Evolutionary conservation across 2,797 vertebrate genomes (phyloP).

Genomic region (Epinephelus awoara): DNA sequence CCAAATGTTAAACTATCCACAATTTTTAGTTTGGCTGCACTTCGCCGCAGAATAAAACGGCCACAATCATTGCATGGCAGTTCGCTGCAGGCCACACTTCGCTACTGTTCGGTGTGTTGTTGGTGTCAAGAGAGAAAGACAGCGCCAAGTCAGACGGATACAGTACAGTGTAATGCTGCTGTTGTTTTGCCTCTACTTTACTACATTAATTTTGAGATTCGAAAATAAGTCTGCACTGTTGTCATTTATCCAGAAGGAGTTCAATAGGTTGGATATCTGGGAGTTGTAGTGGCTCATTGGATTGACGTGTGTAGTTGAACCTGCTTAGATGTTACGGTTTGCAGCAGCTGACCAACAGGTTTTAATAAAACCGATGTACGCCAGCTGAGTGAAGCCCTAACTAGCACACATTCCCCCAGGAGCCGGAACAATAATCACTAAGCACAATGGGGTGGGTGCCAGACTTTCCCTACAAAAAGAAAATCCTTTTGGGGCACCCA

Average conservation of each 20-base stretch:
- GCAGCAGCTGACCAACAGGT: neutral
- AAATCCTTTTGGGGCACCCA: slow-evolving; percentile 11
- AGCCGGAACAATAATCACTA: neutral
- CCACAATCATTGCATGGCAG: too few species aligned
- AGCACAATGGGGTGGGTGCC: neutral
- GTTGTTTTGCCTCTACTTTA: neutral
- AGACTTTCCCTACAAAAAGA: slow-evolving; percentile 16
- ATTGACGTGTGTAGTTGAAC: neutral
- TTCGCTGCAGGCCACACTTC: too few species aligned
- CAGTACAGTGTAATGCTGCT: neutral
- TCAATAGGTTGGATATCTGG: neutral
- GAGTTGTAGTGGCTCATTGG: neutral
- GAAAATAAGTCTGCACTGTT: neutral
- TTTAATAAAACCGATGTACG: neutral
- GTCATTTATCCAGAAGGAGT: neutral
- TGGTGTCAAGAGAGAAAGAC: neutral
- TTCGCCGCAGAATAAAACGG: too few species aligned
- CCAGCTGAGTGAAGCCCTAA: slow-evolving; percentile 18
- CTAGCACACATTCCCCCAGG: neutral
- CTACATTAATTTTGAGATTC: neutral
- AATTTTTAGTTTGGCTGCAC: too few species aligned
- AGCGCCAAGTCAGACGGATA: neutral
- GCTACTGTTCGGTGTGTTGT: too few species aligned
- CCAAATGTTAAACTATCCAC: too few species aligned
- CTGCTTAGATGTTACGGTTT: neutral